Evolutionary conservation across 2,113 vertebrate species (phyloP), one percentile per base, ranked within the genome.

Genomic region (Halichoerus grypus): DNA sequence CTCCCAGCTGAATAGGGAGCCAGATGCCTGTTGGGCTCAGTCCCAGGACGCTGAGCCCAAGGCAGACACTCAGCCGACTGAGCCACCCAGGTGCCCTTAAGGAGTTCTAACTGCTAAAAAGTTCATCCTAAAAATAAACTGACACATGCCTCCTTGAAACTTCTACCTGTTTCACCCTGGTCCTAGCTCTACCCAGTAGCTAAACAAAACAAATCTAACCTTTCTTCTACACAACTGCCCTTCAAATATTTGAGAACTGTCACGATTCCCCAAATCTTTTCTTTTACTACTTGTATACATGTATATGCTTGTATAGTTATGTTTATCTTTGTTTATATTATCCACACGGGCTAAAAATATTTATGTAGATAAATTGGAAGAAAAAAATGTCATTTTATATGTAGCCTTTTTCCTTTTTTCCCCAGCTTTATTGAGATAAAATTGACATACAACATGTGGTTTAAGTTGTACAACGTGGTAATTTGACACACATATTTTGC

Each of bases 221-320:
- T 90, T 85, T 84, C 81, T 94, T 91, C 65, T 49, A 67, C 10
- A 72, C 2, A 12, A 93, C 33, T 74, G 49, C 46, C 51, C 33
- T 95, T 88, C 63, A 96, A 88, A 71, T 74, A 85, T 65, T 71
- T 96, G 76, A 90, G 79, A 86, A n/a, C 59, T 79, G 4, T 83
- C 83, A 4, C 26, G 28, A 57, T 55, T 79, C 49, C 76, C 63
- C 7, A 81, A 71, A 57, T 81, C 10, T 90, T 94, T 97, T 81
- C 5, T 96, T 93, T 95, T 77, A 49, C 46, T 77, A 42, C 22
- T 69, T 81, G 9, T 24, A n/a, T 53, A 14, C 11, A n/a, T 69
- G 67, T 49, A 36, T 80, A 4, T 49, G 36, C 1, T 61, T 80
- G 16, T 55, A 36, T 49, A 82, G 10, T 94, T 88, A 83, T n/a